phyloP scores from a whole-genome alignment of 2,888 invertebrate species.

The Papilio gigon region DNA sequence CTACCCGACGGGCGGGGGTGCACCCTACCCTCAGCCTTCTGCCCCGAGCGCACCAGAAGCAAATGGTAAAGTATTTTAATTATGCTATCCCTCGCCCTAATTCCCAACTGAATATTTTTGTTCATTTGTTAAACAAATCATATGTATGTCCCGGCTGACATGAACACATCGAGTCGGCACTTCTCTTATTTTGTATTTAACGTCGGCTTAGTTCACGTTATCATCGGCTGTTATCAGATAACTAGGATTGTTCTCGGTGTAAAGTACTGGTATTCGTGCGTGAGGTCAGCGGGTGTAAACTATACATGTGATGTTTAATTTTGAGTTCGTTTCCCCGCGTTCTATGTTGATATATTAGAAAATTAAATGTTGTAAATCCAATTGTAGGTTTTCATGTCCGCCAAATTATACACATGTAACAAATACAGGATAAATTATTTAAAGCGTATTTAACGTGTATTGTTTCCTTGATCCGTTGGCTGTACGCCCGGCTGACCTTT shows the following conservation, averaged over 20 bases:
- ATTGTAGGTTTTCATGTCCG: too few species aligned
- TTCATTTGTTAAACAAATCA: too few species aligned
- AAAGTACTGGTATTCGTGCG: too few species aligned
- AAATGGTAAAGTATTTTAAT: constrained; percentile 52
- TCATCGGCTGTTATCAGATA: not conserved
- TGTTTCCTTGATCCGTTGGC: constrained; percentile 14
- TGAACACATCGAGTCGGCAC: not conserved
- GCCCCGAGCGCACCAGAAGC: constrained; percentile 54
- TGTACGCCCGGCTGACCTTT: constrained; percentile 6
- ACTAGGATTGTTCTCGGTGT: too few species aligned
- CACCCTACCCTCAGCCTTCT: constrained; percentile 42
- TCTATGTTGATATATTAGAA: too few species aligned
- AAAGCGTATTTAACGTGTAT: not conserved
- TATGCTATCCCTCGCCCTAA: not conserved
- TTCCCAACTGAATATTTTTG: not conserved
- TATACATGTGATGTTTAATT: too few species aligned
- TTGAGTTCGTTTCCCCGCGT: too few species aligned
- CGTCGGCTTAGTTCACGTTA: not conserved
- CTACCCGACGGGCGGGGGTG: constrained; percentile 45
- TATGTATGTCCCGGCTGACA: not conserved
- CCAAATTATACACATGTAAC: too few species aligned
- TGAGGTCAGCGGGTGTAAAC: not conserved
- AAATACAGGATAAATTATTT: not conserved
- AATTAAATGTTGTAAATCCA: too few species aligned
- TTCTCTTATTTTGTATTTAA: not conserved